Base-by-base conservation (phyloP, 2,888 invertebrate genomes). In the Zelleria hepariella region DNA sequence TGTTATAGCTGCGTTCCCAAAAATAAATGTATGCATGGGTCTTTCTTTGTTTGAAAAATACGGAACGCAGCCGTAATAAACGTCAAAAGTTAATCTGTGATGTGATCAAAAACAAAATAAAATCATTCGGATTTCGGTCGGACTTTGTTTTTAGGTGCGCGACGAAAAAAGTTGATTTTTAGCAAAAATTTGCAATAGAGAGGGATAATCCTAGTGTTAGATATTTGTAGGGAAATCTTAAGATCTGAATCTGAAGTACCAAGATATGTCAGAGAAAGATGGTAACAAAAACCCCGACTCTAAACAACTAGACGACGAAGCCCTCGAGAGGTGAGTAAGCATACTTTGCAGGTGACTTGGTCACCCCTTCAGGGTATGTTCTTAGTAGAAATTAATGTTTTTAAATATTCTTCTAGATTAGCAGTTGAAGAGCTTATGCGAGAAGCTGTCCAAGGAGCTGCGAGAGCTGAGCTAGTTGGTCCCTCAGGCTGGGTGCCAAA, bases 371-470 rank as follows among this genome's bases (percentile, higher is more conserved):
- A 4, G 20, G n/a, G n/a, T n/a, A n/a, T n/a, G n/a, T n/a, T n/a
- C n/a, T n/a, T n/a, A n/a, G n/a, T n/a, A n/a, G n/a, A n/a, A n/a
- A n/a, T n/a, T n/a, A n/a, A n/a, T n/a, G n/a, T n/a, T n/a, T n/a
- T n/a, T n/a, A n/a, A 10, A 56, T 60, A 59, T 62, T 51, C 59
- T 75, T 78, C 60, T 69, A 90, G 91, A 72, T 73, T 90, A 71
- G 92, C 92, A 10, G 87, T 90, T 53, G 90, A 91, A 69, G 92
- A 92, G 74, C 79, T 92, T 57, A 77, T 92, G 64, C 82, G 89
- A 61, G 92, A 92, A 75, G 91, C 92, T 10, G 89, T 90, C 49
- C 89, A 90, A 72, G 91, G 91, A 58, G 90, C 90, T 56, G 90
- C 90, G 53, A 81, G 91, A 76, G 91, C 91, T 42, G 90, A 91